A percentile compares a stretch with the other conserved stretches of the same genome.
Evolutionary conservation across 2,888 invertebrate species (phyloP).

Genomic region (Caradrina kadenii): DNA sequence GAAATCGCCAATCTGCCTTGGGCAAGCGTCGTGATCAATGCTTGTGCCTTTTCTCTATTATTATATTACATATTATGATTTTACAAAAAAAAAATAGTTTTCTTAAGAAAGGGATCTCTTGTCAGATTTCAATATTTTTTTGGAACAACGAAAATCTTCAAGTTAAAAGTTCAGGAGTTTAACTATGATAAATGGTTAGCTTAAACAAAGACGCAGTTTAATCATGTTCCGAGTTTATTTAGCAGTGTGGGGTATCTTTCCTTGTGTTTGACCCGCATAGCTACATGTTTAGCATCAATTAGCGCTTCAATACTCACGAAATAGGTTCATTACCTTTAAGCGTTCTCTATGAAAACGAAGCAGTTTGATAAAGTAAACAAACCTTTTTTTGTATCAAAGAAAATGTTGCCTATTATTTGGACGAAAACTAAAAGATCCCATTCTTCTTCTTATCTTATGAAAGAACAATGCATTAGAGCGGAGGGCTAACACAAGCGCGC

Average conservation of each 20-base stretch:
- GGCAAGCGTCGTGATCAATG: too few relatives aligned
- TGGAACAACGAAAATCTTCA: slow-evolving; percentile 20
- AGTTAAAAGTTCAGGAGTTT: slow-evolving; percentile 17
- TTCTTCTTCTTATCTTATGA: slow-evolving; percentile 30
- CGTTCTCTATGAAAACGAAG: slow-evolving; percentile 6
- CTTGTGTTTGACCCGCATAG: background rate
- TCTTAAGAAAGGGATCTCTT: background rate
- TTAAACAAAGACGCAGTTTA: slow-evolving; percentile 1
- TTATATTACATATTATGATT: too few relatives aligned
- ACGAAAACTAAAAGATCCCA: slow-evolving; percentile 15
- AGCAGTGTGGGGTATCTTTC: background rate
- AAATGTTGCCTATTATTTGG: slow-evolving; percentile 3
- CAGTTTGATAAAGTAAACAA: slow-evolving; percentile 7
- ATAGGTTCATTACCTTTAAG: slow-evolving; percentile 1
- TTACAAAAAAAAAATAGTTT: too few relatives aligned
- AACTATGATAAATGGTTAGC: slow-evolving; percentile 13
- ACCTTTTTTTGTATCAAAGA: slow-evolving; percentile 5
- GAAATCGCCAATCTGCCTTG: too few relatives aligned
- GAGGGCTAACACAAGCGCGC: background rate
- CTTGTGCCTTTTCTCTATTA: too few relatives aligned
- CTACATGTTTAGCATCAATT: slow-evolving; percentile 31
- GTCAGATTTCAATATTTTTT: slow-evolving; percentile 13
- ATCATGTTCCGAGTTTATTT: slow-evolving; percentile 6
- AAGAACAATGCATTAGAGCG: slow-evolving; percentile 27
- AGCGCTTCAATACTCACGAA: slow-evolving; percentile 5